Percentiles rank a stretch among this genome's conserved stretches.
Conservation (phyloP, 2,888 invertebrate genomes). For the Xiphydria camelus region DNA sequence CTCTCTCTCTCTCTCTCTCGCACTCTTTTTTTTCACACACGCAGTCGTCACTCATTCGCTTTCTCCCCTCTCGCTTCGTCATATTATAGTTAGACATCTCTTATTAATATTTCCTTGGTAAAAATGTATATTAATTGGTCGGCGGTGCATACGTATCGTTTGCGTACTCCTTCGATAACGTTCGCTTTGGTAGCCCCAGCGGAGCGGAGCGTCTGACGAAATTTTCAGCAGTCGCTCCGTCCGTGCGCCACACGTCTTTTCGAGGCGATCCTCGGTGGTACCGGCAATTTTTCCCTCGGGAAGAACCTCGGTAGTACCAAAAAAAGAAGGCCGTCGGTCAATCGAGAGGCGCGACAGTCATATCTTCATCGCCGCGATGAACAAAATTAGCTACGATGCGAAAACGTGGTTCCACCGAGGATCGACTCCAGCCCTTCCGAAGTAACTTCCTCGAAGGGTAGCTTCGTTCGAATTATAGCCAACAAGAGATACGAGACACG, state of each 20-base stretch:
- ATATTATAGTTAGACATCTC: neutral
- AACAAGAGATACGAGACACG: too few species aligned
- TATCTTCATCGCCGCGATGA: too few species aligned
- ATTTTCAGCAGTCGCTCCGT: slow-evolving; percentile 5
- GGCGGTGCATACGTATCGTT: slow-evolving; percentile 14
- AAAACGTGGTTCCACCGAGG: too few species aligned
- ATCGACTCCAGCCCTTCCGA: too few species aligned
- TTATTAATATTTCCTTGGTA: slow-evolving; percentile 11
- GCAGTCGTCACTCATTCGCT: neutral
- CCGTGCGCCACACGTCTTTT: neutral
- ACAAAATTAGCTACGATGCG: too few species aligned
- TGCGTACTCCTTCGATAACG: too few species aligned
- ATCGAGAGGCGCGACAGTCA: slow-evolving; percentile 1
- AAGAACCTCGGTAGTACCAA: slow-evolving; percentile 8
- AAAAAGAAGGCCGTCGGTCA: too few species aligned
- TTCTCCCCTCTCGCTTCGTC: neutral
- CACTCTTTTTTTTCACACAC: neutral
- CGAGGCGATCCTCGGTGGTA: slow-evolving; percentile 1
- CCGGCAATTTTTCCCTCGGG: neutral
- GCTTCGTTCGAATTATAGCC: too few species aligned
- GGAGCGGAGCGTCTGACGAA: too few species aligned
- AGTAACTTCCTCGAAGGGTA: too few species aligned
- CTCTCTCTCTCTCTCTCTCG: slow-evolving; percentile 1
- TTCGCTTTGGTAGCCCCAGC: too few species aligned
- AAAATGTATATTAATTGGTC: slow-evolving; percentile 19